Evolutionary conservation across 2,113 vertebrate genomes (phyloP).

Genomic region (Xiphophorus hellerii): DNA sequence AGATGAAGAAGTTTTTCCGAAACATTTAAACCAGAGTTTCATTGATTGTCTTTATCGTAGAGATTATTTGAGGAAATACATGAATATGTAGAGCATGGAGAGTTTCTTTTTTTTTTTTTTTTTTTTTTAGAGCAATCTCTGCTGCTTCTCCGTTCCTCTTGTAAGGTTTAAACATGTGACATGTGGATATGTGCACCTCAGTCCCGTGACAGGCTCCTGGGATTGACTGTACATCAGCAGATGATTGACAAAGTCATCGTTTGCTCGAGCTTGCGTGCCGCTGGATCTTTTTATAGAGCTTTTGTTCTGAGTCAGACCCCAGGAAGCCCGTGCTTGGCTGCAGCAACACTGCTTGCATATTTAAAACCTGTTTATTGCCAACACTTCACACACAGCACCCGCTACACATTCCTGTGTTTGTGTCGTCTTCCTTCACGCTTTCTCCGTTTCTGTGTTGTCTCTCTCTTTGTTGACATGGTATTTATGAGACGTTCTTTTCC

Average conservation of each 20-base stretch:
- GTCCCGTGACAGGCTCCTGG: slow-evolving; percentile 35
- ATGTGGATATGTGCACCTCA: not conserved
- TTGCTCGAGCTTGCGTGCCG: slow-evolving; percentile 38
- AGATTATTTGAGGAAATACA: slow-evolving; percentile 23
- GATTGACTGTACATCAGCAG: slow-evolving; percentile 62
- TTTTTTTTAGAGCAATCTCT: not conserved
- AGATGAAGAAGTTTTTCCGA: too few relatives aligned
- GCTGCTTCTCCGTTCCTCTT: not conserved
- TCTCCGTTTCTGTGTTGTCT: slow-evolving; percentile 34
- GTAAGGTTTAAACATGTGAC: slow-evolving; percentile 19
- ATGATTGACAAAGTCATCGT: slow-evolving; percentile 67
- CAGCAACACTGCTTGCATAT: slow-evolving; percentile 64
- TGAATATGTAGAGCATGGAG: not conserved
- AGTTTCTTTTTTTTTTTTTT: not conserved
- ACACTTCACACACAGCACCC: slow-evolving; percentile 40
- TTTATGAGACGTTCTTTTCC: slow-evolving; percentile 49
- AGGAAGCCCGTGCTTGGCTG: slow-evolving; percentile 64
- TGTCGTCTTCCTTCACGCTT: slow-evolving; percentile 53
- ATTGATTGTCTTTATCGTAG: not conserved
- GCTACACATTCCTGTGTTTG: slow-evolving; percentile 43
- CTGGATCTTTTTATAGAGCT: slow-evolving; percentile 70
- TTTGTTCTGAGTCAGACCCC: slow-evolving; percentile 69
- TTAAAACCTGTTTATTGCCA: slow-evolving; percentile 73
- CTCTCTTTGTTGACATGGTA: slow-evolving; percentile 58
- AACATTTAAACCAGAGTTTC: too few relatives aligned